Conservation (phyloP, 1,140 invertebrate genomes). For the Hylyphantes graminicola region DNA sequence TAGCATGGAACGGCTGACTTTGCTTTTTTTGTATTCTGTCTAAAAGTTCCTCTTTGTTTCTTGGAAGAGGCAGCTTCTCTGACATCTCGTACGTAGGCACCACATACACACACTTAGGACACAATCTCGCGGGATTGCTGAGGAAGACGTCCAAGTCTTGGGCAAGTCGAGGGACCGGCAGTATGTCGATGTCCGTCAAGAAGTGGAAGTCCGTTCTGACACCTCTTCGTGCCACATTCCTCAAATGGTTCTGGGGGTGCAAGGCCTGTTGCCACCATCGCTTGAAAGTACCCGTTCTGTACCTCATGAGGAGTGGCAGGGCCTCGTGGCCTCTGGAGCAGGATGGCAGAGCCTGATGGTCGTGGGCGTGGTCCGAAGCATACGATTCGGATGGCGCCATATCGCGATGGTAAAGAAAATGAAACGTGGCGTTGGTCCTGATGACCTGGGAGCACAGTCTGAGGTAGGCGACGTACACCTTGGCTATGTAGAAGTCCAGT, state of each 20-base stretch:
- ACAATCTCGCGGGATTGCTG: conserved; percentile 72
- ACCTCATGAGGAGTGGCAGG: conserved; percentile 35
- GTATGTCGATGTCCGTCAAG: conserved; percentile 68
- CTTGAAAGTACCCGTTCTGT: conserved; percentile 39
- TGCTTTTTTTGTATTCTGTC: conserved; percentile 79
- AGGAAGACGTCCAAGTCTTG: conserved; percentile 74
- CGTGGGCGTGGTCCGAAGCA: not conserved
- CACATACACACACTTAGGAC: conserved; percentile 82
- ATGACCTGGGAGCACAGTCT: conserved; percentile 80
- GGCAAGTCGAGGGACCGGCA: conserved; percentile 65
- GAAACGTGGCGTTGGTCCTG: conserved; percentile 77
- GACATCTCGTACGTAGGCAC: conserved; percentile 92
- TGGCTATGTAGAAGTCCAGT: conserved; percentile 67
- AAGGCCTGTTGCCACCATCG: conserved; percentile 61
- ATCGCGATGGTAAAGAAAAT: conserved; percentile 75
- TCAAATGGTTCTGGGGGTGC: conserved; percentile 69
- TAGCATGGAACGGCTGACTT: conserved; percentile 90
- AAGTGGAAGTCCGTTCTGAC: conserved; percentile 65
- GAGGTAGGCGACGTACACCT: conserved; percentile 78
- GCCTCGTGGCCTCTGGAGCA: conserved; percentile 38
- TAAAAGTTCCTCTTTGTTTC: conserved; percentile 81
- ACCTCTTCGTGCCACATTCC: conserved; percentile 67
- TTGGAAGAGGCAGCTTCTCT: conserved; percentile 79
- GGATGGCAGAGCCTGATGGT: conserved; percentile 37
- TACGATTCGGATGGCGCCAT: conserved; percentile 64